Percentiles rank a stretch among this genome's conserved stretches.
Conservation (phyloP, 2,888 invertebrate species). For the Chrysolina oricalcia region DNA sequence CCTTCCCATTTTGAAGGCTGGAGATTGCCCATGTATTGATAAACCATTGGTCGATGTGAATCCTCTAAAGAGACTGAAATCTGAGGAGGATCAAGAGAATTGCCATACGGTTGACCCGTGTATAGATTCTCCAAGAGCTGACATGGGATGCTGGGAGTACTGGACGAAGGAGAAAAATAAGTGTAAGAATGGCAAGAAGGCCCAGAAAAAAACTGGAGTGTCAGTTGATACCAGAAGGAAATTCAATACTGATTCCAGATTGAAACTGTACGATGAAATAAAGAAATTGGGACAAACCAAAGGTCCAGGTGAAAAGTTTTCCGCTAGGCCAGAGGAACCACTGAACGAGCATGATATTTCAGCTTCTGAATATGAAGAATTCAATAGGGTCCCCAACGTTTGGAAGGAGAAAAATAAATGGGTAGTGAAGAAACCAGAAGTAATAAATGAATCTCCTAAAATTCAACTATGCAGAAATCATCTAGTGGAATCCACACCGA, state of each 20-base stretch:
- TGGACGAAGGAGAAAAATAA: constrained; percentile 41
- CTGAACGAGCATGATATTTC: not conserved
- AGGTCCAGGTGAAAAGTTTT: not conserved
- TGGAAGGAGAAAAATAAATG: constrained; percentile 3
- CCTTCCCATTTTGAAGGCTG: constrained; percentile 54
- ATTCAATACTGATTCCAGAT: constrained; percentile 39
- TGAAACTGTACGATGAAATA: not conserved
- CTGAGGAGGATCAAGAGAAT: constrained; percentile 48
- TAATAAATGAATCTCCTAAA: not conserved
- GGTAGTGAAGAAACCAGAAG: not conserved
- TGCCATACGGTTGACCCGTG: constrained; percentile 42
- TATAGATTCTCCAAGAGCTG: constrained; percentile 52
- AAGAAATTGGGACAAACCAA: not conserved
- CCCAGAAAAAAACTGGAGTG: constrained; percentile 18
- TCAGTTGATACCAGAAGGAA: constrained; percentile 31
- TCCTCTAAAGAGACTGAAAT: constrained; percentile 51
- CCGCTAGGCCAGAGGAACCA: not conserved
- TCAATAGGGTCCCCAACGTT: not conserved
- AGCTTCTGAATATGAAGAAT: not conserved
- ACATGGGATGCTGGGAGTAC: constrained; percentile 61
- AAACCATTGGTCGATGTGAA: constrained; percentile 52
- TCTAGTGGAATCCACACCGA: not conserved
- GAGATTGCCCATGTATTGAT: constrained; percentile 59
- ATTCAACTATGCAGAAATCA: not conserved
- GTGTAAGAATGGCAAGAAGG: constrained; percentile 35